phyloP scores from a whole-genome alignment of 1,140 invertebrate species.

The Caenorhabditis remanei region DNA sequence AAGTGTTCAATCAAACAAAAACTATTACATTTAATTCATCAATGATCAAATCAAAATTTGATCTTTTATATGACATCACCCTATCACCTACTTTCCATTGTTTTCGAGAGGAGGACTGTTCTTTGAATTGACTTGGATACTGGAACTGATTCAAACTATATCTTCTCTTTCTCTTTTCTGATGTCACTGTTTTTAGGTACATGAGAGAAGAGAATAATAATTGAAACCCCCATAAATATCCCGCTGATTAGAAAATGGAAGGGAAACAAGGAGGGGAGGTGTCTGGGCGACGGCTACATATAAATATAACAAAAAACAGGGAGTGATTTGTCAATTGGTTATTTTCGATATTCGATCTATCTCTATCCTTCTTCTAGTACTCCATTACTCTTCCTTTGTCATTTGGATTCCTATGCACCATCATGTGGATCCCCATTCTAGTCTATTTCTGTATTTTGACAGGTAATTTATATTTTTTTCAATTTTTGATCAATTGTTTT shows the following conservation, averaged over 20 bases:
- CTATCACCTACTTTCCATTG: not conserved
- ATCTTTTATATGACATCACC: slow-evolving; percentile 14
- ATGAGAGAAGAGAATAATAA: not conserved
- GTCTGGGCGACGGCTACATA: not conserved
- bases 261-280: not conserved
- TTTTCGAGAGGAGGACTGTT: not conserved
- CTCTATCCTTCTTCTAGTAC: not conserved
- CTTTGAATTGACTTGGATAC: not conserved
- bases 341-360: slow-evolving; percentile 1
- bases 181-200: not conserved
- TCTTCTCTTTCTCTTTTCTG: not conserved
- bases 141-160: slow-evolving; percentile 17
- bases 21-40: not conserved
- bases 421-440: not conserved
- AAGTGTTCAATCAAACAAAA: not conserved
- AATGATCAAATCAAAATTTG: not conserved
- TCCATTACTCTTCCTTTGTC: not conserved
- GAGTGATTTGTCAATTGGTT: slow-evolving; percentile 10
- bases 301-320: slow-evolving; percentile 39
- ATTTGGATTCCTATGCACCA: not conserved
- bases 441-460: not conserved
- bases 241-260: slow-evolving; percentile 2
- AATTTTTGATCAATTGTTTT: not conserved
- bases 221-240: not conserved
- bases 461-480: not conserved